Evolutionary conservation across 2,113 vertebrate species (phyloP).

Genomic region (Orthonyx spaldingii): DNA sequence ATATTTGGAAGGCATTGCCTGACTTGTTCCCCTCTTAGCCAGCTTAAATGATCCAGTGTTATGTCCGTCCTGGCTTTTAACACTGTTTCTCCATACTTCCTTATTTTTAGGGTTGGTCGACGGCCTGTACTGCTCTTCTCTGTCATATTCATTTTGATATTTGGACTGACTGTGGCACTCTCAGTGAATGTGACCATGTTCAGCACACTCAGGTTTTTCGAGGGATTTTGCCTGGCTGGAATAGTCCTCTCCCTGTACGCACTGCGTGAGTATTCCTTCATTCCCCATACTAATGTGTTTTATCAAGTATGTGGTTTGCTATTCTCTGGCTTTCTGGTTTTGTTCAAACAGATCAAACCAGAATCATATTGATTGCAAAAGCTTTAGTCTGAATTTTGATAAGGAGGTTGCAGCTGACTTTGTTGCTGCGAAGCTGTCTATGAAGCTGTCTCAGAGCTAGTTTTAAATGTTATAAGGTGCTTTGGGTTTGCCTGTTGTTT

Average conservation of each 20-base stretch:
- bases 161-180: slow-evolving; percentile 91
- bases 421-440: not conserved
- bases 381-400: not conserved
- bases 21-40: not conserved
- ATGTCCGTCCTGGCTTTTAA: not conserved
- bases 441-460: not conserved
- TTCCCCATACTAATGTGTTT: not conserved
- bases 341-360: not conserved
- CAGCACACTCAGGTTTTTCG: slow-evolving; percentile 97
- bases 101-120: slow-evolving; percentile 84
- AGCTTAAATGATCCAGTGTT: not conserved
- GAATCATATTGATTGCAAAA: not conserved
- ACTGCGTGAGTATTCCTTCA: slow-evolving; percentile 81
- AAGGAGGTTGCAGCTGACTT: not conserved
- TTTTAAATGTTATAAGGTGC: not conserved
- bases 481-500: not conserved
- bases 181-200: slow-evolving; percentile 97
- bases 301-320: not conserved
- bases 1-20: not conserved
- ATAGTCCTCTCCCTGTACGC: slow-evolving; percentile 90
- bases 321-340: not conserved
- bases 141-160: slow-evolving; percentile 89
- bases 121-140: slow-evolving; percentile 88
- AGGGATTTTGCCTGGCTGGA: slow-evolving; percentile 95
- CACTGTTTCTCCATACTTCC: not conserved